Conservation (phyloP, 2,797 vertebrate genomes). For the Gallinago stenura region DNA sequence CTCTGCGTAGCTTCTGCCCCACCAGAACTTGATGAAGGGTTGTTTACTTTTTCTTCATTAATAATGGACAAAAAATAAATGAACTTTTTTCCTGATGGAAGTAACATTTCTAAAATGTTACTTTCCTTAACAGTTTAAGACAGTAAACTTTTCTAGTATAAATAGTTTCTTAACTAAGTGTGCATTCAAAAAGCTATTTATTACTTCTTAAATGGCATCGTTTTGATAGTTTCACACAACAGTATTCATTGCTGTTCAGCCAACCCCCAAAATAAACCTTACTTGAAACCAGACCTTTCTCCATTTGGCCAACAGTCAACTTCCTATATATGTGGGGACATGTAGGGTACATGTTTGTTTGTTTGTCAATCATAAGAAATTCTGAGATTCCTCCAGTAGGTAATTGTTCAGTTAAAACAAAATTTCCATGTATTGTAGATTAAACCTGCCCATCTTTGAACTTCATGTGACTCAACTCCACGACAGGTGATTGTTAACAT, state of each 20-base stretch:
- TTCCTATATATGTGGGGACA: not conserved
- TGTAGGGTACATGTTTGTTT: not conserved
- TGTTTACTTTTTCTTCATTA: not conserved
- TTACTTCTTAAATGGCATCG: not conserved
- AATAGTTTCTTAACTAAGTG: not conserved
- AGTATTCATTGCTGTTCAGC: not conserved
- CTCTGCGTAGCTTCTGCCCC: not conserved
- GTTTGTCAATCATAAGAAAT: not conserved
- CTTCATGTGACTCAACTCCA: not conserved
- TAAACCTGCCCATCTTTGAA: not conserved
- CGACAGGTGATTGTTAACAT: not conserved
- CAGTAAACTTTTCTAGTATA: not conserved
- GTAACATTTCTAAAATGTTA: not conserved
- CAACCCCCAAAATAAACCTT: not conserved
- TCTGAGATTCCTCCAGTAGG: not conserved
- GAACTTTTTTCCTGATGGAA: not conserved
- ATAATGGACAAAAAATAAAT: not conserved
- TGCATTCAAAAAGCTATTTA: not conserved
- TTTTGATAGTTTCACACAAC: not conserved
- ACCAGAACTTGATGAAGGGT: not conserved
- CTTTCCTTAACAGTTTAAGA: not conserved
- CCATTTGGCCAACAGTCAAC: not conserved
- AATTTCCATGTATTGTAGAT: not conserved
- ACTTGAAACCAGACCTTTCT: not conserved
- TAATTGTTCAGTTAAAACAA: not conserved